Conservation (phyloP, 1,140 invertebrate species). For the Tetragonula clypearis region DNA sequence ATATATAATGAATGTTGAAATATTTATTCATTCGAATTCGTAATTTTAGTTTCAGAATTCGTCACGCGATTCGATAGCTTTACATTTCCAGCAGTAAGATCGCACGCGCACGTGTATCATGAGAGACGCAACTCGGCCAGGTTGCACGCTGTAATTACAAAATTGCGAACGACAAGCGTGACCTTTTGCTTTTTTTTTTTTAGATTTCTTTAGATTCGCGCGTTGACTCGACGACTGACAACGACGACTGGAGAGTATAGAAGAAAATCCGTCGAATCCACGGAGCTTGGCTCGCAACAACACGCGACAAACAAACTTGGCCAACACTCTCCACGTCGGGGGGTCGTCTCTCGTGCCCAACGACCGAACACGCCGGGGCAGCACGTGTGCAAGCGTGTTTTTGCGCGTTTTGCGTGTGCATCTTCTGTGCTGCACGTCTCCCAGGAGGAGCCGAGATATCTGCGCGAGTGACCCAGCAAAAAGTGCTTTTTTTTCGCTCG, state of each 20-base stretch:
- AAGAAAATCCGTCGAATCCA: slow-evolving; percentile 17
- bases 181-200: neutral
- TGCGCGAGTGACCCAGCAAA: slow-evolving; percentile 45
- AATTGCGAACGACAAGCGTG: too few species aligned
- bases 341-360: slow-evolving; percentile 61
- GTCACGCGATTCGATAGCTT: too few species aligned
- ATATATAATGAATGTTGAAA: neutral
- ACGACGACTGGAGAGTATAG: neutral
- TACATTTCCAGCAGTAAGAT: too few species aligned
- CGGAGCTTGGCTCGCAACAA: neutral
- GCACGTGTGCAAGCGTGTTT: slow-evolving; percentile 64
- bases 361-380: slow-evolving; percentile 47
- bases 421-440: slow-evolving; percentile 54
- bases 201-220: too few species aligned
- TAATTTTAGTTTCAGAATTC: neutral
- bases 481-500: slow-evolving; percentile 46
- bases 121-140: neutral
- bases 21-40: neutral
- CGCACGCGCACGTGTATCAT: neutral
- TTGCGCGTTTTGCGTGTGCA: slow-evolving; percentile 59
- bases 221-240: neutral
- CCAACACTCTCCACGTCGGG: slow-evolving; percentile 40
- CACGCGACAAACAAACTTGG: slow-evolving; percentile 26
- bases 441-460: slow-evolving; percentile 62
- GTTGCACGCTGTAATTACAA: too few species aligned